Percentiles rank a stretch among this genome's conserved stretches.
phyloP scores from a whole-genome alignment of 1,140 invertebrate genomes.

The Leptonema lineaticorne region DNA sequence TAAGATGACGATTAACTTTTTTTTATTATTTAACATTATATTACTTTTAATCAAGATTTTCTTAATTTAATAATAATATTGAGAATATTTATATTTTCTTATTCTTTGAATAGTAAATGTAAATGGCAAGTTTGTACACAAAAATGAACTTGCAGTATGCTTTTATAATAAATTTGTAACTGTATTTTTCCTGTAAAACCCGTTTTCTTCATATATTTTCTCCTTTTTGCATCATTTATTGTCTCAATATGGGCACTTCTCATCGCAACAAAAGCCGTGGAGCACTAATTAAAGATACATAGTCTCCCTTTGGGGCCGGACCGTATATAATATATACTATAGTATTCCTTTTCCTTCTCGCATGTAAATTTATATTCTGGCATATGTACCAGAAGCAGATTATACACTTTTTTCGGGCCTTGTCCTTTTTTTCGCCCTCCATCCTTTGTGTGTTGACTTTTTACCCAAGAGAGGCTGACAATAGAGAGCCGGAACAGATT shows the following conservation, averaged over 20 bases:
- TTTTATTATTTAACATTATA: no score
- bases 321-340: no score
- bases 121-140: no score
- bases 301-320: no score
- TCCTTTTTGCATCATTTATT: constrained; percentile 16
- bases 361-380: neutral
- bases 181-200: no score
- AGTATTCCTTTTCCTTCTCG: neutral
- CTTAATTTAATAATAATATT: no score
- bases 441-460: constrained; percentile 21
- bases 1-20: no score
- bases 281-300: constrained; percentile 31
- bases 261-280: neutral
- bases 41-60: no score
- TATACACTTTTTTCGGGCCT: neutral
- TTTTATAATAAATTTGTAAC: neutral
- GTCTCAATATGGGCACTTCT: constrained; percentile 3
- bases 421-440: constrained; percentile 13
- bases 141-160: no score
- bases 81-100: no score
- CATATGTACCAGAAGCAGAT: neutral
- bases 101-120: no score
- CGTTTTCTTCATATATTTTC: no score
- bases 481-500: constrained; percentile 22
- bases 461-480: constrained; percentile 17